Conservation (phyloP, 2,888 invertebrate genomes). For the Cerastoderma edule region DNA sequence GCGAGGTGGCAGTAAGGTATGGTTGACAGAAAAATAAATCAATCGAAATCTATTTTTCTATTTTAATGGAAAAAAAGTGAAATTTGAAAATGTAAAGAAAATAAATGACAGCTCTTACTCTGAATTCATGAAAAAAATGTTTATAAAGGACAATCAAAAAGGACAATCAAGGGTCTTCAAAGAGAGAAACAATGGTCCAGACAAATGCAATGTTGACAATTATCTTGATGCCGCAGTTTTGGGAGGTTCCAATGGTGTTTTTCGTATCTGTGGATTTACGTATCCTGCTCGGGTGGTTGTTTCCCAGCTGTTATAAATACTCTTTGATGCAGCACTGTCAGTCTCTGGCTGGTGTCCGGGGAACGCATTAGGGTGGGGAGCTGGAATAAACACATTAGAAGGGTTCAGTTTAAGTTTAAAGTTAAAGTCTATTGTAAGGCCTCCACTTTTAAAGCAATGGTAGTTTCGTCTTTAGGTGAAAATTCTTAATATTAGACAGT, state of each 20-base stretch:
- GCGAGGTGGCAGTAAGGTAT: too few relatives aligned
- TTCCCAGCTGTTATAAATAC: constrained; percentile 80
- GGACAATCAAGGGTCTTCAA: too few relatives aligned
- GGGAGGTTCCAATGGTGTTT: constrained; percentile 62
- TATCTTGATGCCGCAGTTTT: not conserved
- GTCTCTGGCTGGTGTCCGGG: constrained; percentile 82
- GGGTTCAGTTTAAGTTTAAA: too few relatives aligned
- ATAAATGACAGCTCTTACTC: too few relatives aligned
- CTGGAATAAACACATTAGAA: constrained; percentile 67
- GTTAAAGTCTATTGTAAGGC: not conserved
- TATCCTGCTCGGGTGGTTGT: constrained; percentile 80
- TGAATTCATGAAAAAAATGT: too few relatives aligned
- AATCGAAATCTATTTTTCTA: too few relatives aligned
- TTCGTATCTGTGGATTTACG: constrained; percentile 73
- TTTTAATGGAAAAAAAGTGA: too few relatives aligned
- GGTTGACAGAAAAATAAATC: too few relatives aligned
- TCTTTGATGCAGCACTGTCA: constrained; percentile 71
- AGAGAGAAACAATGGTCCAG: too few relatives aligned
- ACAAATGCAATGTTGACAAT: constrained; percentile 9
- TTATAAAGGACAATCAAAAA: too few relatives aligned
- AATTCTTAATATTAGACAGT: too few relatives aligned
- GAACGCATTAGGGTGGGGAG: constrained; percentile 76
- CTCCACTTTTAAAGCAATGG: not conserved
- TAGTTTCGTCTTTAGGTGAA: not conserved
- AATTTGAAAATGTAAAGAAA: too few relatives aligned